Percentiles rank a stretch among this genome's conserved stretches.
phyloP scores from a whole-genome alignment of 2,888 invertebrate species.

The Argyresthia goedartella region DNA sequence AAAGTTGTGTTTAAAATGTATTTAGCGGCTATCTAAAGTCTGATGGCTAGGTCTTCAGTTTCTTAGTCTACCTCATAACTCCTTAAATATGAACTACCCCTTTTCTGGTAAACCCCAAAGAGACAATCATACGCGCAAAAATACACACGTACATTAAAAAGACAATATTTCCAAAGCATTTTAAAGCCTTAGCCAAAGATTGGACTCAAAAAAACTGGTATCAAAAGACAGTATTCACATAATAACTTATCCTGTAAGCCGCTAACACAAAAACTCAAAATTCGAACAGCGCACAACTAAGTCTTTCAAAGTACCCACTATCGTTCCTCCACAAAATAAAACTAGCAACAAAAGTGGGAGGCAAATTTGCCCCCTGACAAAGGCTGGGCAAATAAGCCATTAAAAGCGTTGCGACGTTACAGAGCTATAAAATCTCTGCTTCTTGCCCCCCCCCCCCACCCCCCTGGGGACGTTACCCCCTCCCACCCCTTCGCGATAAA shows the following conservation, averaged over 20 bases:
- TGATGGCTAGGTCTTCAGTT: too few species aligned
- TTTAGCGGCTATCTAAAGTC: too few species aligned
- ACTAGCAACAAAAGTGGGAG: constrained; percentile 53
- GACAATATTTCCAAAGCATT: too few species aligned
- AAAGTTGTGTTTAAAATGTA: too few species aligned
- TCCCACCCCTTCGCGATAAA: constrained; percentile 44
- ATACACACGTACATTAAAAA: too few species aligned
- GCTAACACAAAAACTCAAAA: background rate
- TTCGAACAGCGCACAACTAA: background rate
- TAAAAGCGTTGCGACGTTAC: constrained; percentile 63
- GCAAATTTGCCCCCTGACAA: constrained; percentile 29
- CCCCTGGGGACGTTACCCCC: constrained; percentile 19
- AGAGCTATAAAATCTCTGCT: constrained; percentile 69
- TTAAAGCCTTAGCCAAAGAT: too few species aligned
- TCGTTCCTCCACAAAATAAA: constrained; percentile 51
- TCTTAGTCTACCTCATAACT: too few species aligned
- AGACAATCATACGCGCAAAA: too few species aligned
- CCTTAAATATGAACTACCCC: too few species aligned
- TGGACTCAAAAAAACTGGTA: too few species aligned
- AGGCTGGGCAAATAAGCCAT: constrained; percentile 68
- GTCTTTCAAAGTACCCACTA: constrained; percentile 20
- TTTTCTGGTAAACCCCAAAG: too few species aligned
- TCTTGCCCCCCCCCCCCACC: constrained; percentile 46
- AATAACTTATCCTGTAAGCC: background rate
- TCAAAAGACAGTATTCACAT: too few species aligned